Evolutionary conservation across 1,140 invertebrate genomes (phyloP).

Genomic region (Magallana ariakensis): DNA sequence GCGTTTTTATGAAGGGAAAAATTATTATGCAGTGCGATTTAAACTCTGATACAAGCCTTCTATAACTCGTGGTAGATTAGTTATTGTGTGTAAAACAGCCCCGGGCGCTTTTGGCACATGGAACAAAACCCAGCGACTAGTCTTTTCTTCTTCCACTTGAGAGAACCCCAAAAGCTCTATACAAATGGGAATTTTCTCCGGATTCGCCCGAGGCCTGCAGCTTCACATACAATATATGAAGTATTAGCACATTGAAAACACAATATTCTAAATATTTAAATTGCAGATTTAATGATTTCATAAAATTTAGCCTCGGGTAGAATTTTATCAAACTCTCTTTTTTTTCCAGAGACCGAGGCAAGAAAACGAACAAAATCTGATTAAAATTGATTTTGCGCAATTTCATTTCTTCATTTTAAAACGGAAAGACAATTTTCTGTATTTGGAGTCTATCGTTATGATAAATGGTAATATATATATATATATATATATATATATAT

Average conservation of each 20-base stretch:
- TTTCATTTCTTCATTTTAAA: neutral
- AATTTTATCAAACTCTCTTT: conserved; percentile 15
- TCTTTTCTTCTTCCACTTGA: conserved; percentile 36
- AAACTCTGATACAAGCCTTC: conserved; percentile 13
- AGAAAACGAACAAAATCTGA: conserved; percentile 31
- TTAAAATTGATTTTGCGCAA: conserved; percentile 34
- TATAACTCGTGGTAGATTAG: conserved; percentile 36
- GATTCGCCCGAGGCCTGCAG: conserved; percentile 6
- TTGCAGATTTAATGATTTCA: conserved; percentile 38
- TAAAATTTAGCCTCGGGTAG: conserved; percentile 24
- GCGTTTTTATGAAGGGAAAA: conserved; percentile 26
- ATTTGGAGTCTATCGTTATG: too few species aligned
- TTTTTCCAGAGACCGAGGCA: neutral
- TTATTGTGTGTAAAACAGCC: conserved; percentile 34
- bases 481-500: too few species aligned
- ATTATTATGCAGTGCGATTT: conserved; percentile 32
- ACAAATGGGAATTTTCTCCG: conserved; percentile 26
- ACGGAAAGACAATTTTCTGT: too few species aligned
- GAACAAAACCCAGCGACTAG: conserved; percentile 23
- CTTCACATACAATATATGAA: conserved; percentile 37
- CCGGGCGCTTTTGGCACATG: conserved; percentile 15
- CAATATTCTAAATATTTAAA: conserved; percentile 35
- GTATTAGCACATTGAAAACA: conserved; percentile 29
- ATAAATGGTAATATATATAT: too few species aligned
- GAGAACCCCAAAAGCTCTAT: conserved; percentile 30